A percentile compares a stretch with the other conserved stretches of the same genome.
These are phyloP conservation scores for Dolichotis patagonum DNA, from an alignment of 2,113 vertebrate species.

Conservation along the genomic window DNA sequence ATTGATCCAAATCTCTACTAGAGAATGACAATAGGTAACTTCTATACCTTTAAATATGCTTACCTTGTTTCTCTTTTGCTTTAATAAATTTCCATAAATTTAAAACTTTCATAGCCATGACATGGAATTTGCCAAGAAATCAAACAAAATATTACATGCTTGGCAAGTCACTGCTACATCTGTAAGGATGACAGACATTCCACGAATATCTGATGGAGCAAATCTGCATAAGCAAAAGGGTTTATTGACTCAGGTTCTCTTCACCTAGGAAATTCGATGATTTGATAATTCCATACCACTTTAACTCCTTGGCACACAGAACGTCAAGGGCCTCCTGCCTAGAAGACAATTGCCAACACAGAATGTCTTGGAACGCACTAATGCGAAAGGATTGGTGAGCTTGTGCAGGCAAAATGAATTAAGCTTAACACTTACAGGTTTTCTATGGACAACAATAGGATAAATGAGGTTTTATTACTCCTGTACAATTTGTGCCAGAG, in stretches of 20 bases:
- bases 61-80: constrained; percentile 15
- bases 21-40: neutral
- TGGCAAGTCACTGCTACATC: constrained; percentile 51
- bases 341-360: constrained; percentile 41
- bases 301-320: constrained; percentile 66
- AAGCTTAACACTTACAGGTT: constrained; percentile 52
- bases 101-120: constrained; percentile 48
- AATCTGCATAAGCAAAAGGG: constrained; percentile 62
- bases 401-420: constrained; percentile 69
- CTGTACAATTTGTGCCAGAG: constrained; percentile 54
- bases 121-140: constrained; percentile 41
- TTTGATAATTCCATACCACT: constrained; percentile 66
- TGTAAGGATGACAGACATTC: constrained; percentile 65
- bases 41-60: neutral
- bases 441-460: constrained; percentile 48
- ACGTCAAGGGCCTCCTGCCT: constrained; percentile 57
- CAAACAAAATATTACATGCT: constrained; percentile 58
- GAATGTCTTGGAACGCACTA: constrained; percentile 17
- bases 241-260: constrained; percentile 62
- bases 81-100: constrained; percentile 44
- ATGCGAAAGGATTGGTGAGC: constrained; percentile 67
- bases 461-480: constrained; percentile 66
- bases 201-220: constrained; percentile 32
- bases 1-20: constrained; percentile 35
- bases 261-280: constrained; percentile 58